Conservation (phyloP, 2,797 vertebrate species). For the Dermochelys coriacea region DNA sequence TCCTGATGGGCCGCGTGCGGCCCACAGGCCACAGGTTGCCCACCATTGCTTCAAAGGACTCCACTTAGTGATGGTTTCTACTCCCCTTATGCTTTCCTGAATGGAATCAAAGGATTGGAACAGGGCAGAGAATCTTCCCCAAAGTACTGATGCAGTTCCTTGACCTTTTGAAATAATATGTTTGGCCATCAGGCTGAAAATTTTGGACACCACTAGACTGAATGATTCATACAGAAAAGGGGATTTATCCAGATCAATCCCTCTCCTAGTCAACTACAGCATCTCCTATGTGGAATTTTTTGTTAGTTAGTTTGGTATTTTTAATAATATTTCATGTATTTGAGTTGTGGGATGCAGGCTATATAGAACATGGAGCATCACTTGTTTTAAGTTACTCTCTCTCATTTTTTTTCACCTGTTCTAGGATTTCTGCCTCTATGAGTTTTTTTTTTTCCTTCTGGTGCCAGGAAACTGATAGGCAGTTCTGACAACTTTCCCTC, state of each 20-base stretch:
- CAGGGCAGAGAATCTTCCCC: neutral
- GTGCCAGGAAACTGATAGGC: neutral
- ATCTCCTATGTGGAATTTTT: neutral
- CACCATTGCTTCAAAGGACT: neutral
- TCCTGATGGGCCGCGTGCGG: too few species aligned
- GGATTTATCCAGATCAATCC: neutral
- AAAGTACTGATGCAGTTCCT: neutral
- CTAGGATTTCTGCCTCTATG: neutral
- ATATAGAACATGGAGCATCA: neutral
- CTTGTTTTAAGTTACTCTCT: neutral
- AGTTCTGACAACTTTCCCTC: neutral
- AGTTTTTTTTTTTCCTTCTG: neutral
- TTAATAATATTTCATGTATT: neutral
- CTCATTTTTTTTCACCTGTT: neutral
- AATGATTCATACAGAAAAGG: neutral
- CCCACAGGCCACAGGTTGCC: too few species aligned
- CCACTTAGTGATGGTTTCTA: neutral
- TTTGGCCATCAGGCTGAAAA: neutral
- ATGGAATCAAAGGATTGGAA: neutral
- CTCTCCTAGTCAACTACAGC: neutral
- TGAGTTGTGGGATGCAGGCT: neutral
- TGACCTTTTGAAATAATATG: fast-evolving
- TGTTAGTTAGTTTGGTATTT: neutral
- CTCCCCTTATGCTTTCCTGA: too few species aligned
- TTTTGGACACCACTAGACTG: neutral